Base-by-base conservation (phyloP, 53 echinoderm and acorn worm genomes). In the Hippasteria phrygiana region DNA sequence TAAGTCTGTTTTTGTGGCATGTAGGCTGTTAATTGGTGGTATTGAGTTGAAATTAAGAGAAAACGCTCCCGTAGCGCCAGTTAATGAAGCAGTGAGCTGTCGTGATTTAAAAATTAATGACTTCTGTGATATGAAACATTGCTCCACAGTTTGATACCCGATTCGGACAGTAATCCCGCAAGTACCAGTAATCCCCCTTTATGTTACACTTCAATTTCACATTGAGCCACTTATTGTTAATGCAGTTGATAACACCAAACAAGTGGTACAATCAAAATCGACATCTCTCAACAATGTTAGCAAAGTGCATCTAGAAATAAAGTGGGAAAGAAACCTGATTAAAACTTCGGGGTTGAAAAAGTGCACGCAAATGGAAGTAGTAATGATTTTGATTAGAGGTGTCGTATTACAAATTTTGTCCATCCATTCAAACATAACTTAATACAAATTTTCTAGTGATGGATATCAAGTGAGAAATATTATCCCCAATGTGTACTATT, bases 1-100 rank as follows among this genome's bases (percentile, higher is more conserved):
- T 78, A 78, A 55, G 17, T 59, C 54, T 78, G 56, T 78, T 59
- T 55, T 78, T 56, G 77, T 53, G 78, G 55, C 78, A 78, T 78
- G 37, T 39, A 54, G 78, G 40, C 78, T 78, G 78, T 78, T 78
- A 78, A 78, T 78, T 78, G 78, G 56, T 37, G 36, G 55, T 37
- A 38, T 55, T 39, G 78, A 37, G 78, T 78, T 78, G 56, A n/a
- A 59, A 78, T 56, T 56, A 31, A 16, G 41, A 31, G 20, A 78
- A 78, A 22, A 54, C 40, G 37, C 55, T 24, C 7, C 41, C 29
- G 56, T 24, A 38, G 78, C 36, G n/a, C 36, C 56, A 59, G 59
- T 59, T 45, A 55, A 56, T 78, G n/a, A 59, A 56, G 27, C 26
- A 39, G 54, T 78, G 53, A 78, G 78, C 53, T 40, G 38, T 17